These are phyloP conservation scores for Heterotilapia buettikoferi DNA, from an alignment of 2,113 vertebrate genomes.

Conservation along the genomic window DNA sequence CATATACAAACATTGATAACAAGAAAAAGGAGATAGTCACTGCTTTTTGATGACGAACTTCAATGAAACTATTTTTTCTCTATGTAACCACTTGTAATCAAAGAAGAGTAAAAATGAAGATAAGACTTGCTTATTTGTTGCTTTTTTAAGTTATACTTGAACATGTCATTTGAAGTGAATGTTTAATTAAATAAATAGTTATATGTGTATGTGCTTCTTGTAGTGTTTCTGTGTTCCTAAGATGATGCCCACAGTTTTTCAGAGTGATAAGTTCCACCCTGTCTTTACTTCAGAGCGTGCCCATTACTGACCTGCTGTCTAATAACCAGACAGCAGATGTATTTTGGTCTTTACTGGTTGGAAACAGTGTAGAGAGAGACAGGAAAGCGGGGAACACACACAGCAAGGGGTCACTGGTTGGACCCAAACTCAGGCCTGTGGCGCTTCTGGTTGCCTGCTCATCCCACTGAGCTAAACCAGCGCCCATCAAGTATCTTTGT, in stretches of 20 bases:
- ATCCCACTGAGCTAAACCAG: too few relatives aligned
- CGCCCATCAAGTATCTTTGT: too few relatives aligned
- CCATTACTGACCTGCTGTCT: background rate
- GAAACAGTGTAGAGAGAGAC: background rate
- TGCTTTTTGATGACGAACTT: background rate
- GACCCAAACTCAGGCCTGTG: too few relatives aligned
- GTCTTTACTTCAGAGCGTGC: background rate
- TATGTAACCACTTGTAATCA: background rate
- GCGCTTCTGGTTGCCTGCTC: too few relatives aligned
- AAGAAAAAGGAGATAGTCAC: background rate
- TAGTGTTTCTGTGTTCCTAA: background rate
- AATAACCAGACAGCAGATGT: background rate
- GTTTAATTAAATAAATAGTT: background rate
- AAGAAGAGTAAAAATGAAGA: background rate
- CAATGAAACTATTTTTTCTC: background rate
- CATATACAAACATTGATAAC: slow-evolving; percentile 3
- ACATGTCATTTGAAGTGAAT: background rate
- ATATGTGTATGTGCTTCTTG: background rate
- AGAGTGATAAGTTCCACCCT: background rate
- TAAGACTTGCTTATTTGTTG: background rate
- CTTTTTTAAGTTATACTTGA: slow-evolving; percentile 43
- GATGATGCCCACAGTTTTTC: background rate
- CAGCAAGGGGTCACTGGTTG: too few relatives aligned
- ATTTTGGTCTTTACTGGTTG: background rate
- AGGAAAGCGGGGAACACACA: background rate